Evolutionary conservation across 2,797 vertebrate species (phyloP), one percentile per base, ranked within the genome.

Genomic region (Xerus rutilus): DNA sequence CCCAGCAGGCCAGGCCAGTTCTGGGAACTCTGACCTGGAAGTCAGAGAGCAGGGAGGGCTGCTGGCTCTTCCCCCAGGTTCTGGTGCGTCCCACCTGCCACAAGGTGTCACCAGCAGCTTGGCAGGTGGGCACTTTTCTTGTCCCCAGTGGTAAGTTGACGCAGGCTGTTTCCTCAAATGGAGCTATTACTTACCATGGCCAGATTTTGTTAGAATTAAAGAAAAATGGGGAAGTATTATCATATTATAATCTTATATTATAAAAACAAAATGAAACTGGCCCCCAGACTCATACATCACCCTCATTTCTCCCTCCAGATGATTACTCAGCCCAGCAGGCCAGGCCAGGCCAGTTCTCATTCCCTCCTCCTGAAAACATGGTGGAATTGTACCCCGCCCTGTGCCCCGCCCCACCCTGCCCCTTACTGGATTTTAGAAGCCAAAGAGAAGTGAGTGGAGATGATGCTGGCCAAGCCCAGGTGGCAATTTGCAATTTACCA

Each of bases 41-140:
- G 23, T 2, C 0, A 43, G 23, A 35, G 30, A 65, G 35, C 39
- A 35, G 62, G 28, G 43, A 69, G 54, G 14, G 4, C 64, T 43
- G 35, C 64, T 65, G 62, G 28, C 10, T 6, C 4, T 43, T 52
- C 12, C 0, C 32, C 17, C 0, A 5, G 52, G 2, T 1, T 17
- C 39, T 39, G 47, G n/a, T 64, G 35, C 35, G 81, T 65, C 72
- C 70, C 32, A 30, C 35, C 43, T 28, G 62, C n/a, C 59, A n/a
- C 78, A 30, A 87, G 81, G 54, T 78, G 47, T 84, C 76, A 91
- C 86, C 89, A 59, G 32, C 4, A 32, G 62, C 69, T 70, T 54
- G n/a, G 69, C 86, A 28, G 21, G 64, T 64, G 49, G 73, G 65
- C 39, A 83, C 45, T 5, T 70, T 82, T 93, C 28, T 21, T 77